Conservation (phyloP, 2,797 vertebrate species). For the Enoplosus armatus region DNA sequence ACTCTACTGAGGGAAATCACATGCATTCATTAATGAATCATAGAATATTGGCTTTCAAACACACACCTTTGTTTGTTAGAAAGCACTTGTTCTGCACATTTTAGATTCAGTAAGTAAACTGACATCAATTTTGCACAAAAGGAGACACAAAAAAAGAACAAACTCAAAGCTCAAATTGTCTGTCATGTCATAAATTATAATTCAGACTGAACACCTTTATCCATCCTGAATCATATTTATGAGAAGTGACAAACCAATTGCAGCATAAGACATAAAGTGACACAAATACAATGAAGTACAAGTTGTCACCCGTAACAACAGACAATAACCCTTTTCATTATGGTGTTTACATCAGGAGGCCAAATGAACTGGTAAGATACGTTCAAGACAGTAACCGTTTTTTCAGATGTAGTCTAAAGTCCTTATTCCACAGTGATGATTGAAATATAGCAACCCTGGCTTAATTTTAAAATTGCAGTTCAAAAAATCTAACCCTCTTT, state of each 20-base stretch:
- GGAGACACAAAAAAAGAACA: constrained; percentile 3
- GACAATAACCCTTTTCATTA: not conserved
- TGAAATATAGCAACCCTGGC: constrained; percentile 4
- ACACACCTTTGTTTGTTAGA: not conserved
- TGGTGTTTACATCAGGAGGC: not conserved
- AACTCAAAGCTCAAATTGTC: not conserved
- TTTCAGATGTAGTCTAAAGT: not conserved
- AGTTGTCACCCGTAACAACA: not conserved
- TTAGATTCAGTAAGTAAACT: not conserved
- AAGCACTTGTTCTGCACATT: not conserved
- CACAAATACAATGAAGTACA: constrained; percentile 7
- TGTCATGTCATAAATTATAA: not conserved
- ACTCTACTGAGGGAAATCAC: not conserved
- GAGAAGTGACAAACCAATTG: no score
- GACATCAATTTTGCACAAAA: not conserved
- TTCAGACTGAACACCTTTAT: no score
- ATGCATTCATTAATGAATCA: not conserved
- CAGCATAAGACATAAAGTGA: no score
- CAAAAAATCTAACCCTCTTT: constrained; percentile 29
- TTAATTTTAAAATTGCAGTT: constrained; percentile 21
- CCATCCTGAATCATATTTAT: no score
- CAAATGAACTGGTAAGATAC: not conserved
- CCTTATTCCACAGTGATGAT: not conserved
- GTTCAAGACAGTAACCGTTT: not conserved
- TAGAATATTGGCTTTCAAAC: not conserved